These are phyloP conservation scores for Phyllotis vaccarum DNA, from an alignment of 2,797 vertebrate genomes.

Conservation along the genomic window DNA sequence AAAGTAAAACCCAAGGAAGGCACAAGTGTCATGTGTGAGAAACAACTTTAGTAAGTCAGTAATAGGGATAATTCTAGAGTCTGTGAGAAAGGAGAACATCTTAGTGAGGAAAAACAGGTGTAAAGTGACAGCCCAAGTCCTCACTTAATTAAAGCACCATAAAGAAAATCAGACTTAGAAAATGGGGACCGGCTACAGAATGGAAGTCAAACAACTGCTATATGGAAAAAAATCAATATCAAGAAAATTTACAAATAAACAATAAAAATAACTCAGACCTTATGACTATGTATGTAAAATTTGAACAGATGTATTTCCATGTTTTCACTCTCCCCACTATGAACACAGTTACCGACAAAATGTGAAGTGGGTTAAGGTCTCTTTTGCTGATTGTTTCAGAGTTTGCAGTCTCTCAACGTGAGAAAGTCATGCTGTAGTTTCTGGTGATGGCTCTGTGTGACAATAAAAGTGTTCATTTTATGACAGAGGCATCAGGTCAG, in stretches of 20 bases:
- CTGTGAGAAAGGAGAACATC: background rate
- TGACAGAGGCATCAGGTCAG: no score
- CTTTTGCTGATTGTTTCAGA: no score
- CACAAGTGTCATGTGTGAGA: background rate
- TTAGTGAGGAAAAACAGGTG: background rate
- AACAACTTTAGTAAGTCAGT: background rate
- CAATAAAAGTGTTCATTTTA: no score
- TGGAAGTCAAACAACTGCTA: background rate
- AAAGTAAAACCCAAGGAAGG: background rate
- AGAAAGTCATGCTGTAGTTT: no score
- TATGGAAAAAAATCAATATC: background rate
- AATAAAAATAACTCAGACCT: background rate
- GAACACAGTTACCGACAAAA: no score
- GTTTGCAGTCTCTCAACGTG: no score
- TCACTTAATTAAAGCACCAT: background rate
- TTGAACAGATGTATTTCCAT: no score
- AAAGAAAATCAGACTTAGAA: background rate
- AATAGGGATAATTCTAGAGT: background rate
- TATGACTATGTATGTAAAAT: no score
- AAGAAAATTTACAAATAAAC: background rate
- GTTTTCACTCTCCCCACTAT: no score
- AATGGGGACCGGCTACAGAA: background rate
- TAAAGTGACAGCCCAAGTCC: background rate
- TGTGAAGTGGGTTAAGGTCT: no score
- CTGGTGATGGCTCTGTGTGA: no score